Percentiles rank a stretch among this genome's conserved stretches.
These are phyloP conservation scores for Amblyjoppa proteus DNA, from an alignment of 2,888 invertebrate genomes.

Conservation along the genomic window DNA sequence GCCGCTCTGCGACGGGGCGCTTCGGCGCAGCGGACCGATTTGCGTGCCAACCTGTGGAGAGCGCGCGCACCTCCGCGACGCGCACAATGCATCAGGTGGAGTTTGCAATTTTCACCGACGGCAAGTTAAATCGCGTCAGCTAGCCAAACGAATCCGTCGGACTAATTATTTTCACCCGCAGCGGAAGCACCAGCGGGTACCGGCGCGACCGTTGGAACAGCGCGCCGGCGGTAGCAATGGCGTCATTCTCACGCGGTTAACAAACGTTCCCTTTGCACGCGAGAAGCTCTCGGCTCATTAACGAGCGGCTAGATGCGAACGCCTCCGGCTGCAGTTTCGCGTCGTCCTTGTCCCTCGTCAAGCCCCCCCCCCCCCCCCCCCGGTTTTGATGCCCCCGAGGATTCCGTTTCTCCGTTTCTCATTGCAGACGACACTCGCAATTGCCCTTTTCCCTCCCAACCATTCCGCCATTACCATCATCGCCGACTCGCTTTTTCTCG, in stretches of 20 bases:
- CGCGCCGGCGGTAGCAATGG: conserved; percentile 10
- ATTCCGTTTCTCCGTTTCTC: conserved; percentile 37
- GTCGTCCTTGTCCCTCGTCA: conserved; percentile 37
- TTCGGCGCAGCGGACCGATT: conserved; percentile 34
- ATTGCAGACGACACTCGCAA: conserved; percentile 62
- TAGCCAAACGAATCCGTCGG: conserved; percentile 53
- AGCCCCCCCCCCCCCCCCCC: not conserved
- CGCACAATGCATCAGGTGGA: conserved; percentile 44
- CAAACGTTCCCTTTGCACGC: conserved; percentile 59
- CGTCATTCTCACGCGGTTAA: conserved; percentile 54
- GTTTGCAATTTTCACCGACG: conserved; percentile 49
- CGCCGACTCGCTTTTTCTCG: conserved; percentile 17
- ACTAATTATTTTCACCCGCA: conserved; percentile 66
- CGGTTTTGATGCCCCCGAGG: conserved; percentile 28
- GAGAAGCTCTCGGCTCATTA: conserved; percentile 63
- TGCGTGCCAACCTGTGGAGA: not conserved
- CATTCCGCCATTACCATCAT: conserved; percentile 35
- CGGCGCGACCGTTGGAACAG: not conserved
- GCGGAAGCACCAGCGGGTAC: conserved; percentile 19
- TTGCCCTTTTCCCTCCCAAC: conserved; percentile 46
- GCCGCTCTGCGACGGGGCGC: conserved; percentile 7
- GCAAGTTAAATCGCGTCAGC: conserved; percentile 58
- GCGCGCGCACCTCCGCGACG: not conserved
- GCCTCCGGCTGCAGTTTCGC: conserved; percentile 18
- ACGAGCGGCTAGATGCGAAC: conserved; percentile 39